These are phyloP conservation scores for Macrobrachium rosenbergii DNA, from an alignment of 1,140 invertebrate genomes.

Conservation along the genomic window DNA sequence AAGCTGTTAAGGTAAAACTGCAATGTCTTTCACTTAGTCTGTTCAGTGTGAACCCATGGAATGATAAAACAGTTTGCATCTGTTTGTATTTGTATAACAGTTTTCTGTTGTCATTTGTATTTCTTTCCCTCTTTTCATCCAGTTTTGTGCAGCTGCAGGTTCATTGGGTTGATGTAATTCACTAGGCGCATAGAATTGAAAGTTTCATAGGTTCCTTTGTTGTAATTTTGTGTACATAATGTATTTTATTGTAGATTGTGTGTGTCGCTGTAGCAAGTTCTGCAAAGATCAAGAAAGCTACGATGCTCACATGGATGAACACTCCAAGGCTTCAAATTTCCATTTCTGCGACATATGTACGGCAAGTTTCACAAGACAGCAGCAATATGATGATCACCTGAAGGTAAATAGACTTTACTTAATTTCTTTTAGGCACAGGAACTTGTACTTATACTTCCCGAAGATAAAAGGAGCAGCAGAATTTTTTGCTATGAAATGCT, in stretches of 20 bases:
- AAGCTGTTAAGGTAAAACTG: too few relatives aligned
- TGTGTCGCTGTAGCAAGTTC: slow-evolving; percentile 56
- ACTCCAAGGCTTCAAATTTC: slow-evolving; percentile 46
- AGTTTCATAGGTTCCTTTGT: neutral
- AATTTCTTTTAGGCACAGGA: neutral
- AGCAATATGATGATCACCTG: slow-evolving; percentile 62
- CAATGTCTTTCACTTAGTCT: too few relatives aligned
- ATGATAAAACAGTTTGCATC: too few relatives aligned
- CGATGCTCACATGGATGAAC: slow-evolving; percentile 56
- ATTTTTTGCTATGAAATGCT: too few relatives aligned
- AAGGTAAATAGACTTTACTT: slow-evolving; percentile 31
- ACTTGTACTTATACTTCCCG: neutral
- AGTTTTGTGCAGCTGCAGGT: too few relatives aligned
- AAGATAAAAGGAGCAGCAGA: too few relatives aligned
- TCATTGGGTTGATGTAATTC: neutral
- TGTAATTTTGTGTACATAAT: neutral
- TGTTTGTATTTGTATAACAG: too few relatives aligned
- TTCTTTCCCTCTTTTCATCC: too few relatives aligned
- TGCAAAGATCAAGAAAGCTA: slow-evolving; percentile 39
- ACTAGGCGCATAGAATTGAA: neutral
- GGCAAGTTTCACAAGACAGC: slow-evolving; percentile 51
- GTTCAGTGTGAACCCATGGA: too few relatives aligned
- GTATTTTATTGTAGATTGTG: slow-evolving; percentile 31
- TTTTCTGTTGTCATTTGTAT: too few relatives aligned
- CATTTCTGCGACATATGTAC: slow-evolving; percentile 56